Evolutionary conservation across 2,797 vertebrate genomes (phyloP).

Genomic region (Cossypha niveicapilla): DNA sequence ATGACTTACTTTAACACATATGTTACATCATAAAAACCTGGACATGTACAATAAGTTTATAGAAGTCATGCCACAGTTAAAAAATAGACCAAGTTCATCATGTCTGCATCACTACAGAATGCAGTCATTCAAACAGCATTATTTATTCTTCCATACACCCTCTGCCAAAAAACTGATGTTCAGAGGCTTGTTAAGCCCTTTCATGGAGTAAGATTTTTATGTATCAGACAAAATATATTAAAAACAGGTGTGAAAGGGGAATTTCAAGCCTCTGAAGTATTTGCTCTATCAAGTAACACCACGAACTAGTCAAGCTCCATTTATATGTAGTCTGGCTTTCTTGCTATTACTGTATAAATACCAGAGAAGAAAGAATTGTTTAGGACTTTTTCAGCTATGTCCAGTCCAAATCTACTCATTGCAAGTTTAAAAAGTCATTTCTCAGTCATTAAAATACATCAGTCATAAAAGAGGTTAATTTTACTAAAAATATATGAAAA

Average conservation of each 20-base stretch:
- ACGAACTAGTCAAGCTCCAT: background rate
- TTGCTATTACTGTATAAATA: background rate
- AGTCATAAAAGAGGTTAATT: background rate
- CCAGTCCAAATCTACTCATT: background rate
- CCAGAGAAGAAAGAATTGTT: background rate
- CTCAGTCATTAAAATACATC: background rate
- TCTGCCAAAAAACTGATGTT: background rate
- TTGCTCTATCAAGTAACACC: background rate
- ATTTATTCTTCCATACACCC: background rate
- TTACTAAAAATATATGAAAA: background rate
- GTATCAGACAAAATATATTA: background rate
- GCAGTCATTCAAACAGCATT: background rate
- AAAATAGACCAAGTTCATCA: background rate
- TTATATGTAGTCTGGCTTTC: background rate
- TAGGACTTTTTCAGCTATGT: background rate
- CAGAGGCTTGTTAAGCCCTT: background rate
- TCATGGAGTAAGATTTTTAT: background rate
- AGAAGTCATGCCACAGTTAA: background rate
- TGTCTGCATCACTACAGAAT: background rate
- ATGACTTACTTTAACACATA: background rate
- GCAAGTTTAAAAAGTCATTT: background rate
- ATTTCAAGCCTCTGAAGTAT: background rate
- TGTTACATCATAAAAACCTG: background rate
- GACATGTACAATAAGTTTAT: background rate
- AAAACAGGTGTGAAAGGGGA: background rate